phyloP scores from a whole-genome alignment of 1,140 invertebrate species.

The Odontomachus brunneus region DNA sequence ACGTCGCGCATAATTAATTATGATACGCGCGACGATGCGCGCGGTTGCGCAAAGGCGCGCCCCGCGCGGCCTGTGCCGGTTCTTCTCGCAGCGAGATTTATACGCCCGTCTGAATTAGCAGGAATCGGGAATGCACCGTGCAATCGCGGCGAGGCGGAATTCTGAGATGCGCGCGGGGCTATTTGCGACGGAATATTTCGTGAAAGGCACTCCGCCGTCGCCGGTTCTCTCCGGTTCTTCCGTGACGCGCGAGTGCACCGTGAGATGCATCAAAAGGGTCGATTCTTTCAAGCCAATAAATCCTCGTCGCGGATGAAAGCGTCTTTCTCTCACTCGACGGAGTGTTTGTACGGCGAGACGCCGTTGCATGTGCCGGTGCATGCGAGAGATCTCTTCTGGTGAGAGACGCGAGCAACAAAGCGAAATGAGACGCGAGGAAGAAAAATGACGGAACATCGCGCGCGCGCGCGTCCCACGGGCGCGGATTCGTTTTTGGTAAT shows the following conservation, averaged over 20 bases:
- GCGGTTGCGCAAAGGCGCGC: constrained; percentile 3
- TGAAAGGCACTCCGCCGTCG: constrained; percentile 39
- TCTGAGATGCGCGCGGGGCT: not conserved
- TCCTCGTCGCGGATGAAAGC: constrained; percentile 66
- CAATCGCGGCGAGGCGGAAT: not conserved
- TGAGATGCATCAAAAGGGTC: constrained; percentile 63
- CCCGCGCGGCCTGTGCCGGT: not conserved
- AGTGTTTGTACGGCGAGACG: not conserved
- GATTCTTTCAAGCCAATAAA: constrained; percentile 67
- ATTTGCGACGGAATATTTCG: constrained; percentile 40
- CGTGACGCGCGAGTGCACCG: constrained; percentile 31
- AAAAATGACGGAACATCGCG: constrained; percentile 16
- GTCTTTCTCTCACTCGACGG: constrained; percentile 32
- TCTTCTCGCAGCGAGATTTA: constrained; percentile 39
- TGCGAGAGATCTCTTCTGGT: constrained; percentile 3
- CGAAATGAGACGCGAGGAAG: constrained; percentile 30
- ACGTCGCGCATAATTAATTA: constrained; percentile 55
- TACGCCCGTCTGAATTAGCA: constrained; percentile 57
- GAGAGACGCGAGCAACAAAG: constrained; percentile 51
- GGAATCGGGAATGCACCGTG: constrained; percentile 39
- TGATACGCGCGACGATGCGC: constrained; percentile 8
- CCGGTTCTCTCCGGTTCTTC: not conserved
- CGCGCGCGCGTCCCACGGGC: not conserved
- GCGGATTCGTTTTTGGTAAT: constrained; percentile 14
- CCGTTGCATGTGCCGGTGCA: constrained; percentile 2